Percentiles rank a stretch among this genome's conserved stretches.
Conservation (phyloP, 2,888 invertebrate species). For the Drosophila helvetica region DNA sequence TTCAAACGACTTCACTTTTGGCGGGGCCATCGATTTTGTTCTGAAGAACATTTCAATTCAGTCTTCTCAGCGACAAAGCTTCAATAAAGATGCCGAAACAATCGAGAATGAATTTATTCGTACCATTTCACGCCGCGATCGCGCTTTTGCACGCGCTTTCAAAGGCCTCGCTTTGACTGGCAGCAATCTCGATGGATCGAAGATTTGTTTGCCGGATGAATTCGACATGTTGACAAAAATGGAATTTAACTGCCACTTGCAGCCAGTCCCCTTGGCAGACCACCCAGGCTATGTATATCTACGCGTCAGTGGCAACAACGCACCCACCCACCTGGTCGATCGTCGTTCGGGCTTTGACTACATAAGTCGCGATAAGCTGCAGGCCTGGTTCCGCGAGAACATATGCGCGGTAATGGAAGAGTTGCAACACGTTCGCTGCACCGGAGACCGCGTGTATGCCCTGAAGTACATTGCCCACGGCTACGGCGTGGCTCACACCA, state of each 20-base stretch:
- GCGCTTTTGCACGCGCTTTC: constrained; percentile 37
- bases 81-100: constrained; percentile 43
- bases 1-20: constrained; percentile 12
- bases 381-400: constrained; percentile 63
- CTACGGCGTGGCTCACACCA: constrained; percentile 68
- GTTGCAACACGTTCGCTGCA: constrained; percentile 34
- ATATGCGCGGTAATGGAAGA: constrained; percentile 37
- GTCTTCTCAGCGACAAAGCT: constrained; percentile 16
- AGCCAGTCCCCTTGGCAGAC: constrained; percentile 6
- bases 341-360: constrained; percentile 11
- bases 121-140: constrained; percentile 38
- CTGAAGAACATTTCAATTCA: constrained; percentile 32
- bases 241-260: constrained; percentile 28
- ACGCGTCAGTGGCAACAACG: neutral
- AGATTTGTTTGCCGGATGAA: constrained; percentile 65
- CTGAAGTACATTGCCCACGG: constrained; percentile 48
- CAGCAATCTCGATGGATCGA: constrained; percentile 61
- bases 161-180: constrained; percentile 48
- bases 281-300: constrained; percentile 39
- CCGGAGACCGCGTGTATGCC: constrained; percentile 23
- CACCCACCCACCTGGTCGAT: constrained; percentile 3
- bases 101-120: constrained; percentile 47
- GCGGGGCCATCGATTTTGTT: constrained; percentile 41
- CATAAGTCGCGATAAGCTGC: constrained; percentile 56
- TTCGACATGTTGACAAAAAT: constrained; percentile 68